Base-by-base conservation (phyloP, 1,140 invertebrate species). In the Cherax quadricarinatus region DNA sequence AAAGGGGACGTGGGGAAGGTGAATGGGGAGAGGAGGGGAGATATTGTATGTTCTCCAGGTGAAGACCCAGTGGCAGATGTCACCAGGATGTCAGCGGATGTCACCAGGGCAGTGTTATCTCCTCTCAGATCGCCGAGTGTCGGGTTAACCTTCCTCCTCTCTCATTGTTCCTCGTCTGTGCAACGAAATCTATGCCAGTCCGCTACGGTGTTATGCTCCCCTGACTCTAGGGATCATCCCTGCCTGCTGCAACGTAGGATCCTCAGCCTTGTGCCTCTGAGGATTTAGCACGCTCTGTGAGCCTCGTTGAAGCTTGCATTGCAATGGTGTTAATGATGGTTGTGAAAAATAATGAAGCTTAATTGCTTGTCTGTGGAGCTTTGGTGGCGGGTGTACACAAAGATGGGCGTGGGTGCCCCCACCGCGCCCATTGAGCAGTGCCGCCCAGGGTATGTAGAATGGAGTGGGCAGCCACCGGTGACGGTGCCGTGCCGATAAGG, bases 311-410 rank as follows among this genome's bases (percentile, higher is more conserved):
- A 80, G 83, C 84, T 91, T 86, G 87, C 78, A 91, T 91, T 91
- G 89, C 89, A 91, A 86, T 91, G 89, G 89, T 91, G 89, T 91
- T 91, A 91, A 91, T 91, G 89, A 91, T 91, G 84, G 84, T 85
- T 60, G 89, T 81, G 89, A 91, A 91, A 86, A 91, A 91, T 91
- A 91, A 86, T 87, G 78, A 84, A 49, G 89, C 84, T 91, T 91
- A 91, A 91, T 91, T 91, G 89, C 89, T 78, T 51, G 75, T 73
- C 84, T 91, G 89, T 91, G 86, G 89, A 82, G 89, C 49, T 81
- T 66, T 41, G 84, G 89, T 70, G 53, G 83, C 75, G 89, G 82
- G 84, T 53, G 62, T 41, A 70, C 57, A 91, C 89, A 91, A 91
- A 91, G 84, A 49, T 60, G 66, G 70, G 9, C n/a, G 53, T 62